Evolutionary conservation across 2,113 vertebrate species (phyloP), one percentile per base, ranked within the genome.

Genomic region (Atherinomorus stipes): DNA sequence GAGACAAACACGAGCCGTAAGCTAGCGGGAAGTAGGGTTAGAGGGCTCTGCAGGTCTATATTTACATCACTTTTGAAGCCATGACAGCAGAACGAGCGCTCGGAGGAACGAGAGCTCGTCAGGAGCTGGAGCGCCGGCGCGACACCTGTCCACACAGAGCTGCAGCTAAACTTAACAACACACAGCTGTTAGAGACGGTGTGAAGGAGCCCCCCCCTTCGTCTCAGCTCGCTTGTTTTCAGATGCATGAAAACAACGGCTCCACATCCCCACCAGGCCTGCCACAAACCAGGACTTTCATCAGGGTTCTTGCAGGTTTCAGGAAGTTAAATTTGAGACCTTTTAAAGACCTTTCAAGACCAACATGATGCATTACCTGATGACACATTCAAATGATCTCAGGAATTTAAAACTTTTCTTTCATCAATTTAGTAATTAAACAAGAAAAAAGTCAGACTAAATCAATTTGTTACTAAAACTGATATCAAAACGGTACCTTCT

Each of bases 21-120:
- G 64, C 51, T 52, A 58, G 51, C 37, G 34, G 52, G 40, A 54
- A 58, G 57, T 63, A 22, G 28, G 44, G 56, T 42, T 76, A 26
- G 31, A 74, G 72, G 62, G 21, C 56, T 9, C 74, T 1, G 56
- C 31, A 50, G 68, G 51, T 83, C 74, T 86, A 84, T 73, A 85
- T 87, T 83, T 88, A 88, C 74, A 69, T 82, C 54, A 50, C 54
- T 42, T 54, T 71, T 56, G 45, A 73, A 54, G 57, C 23, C 22
- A 61, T 26, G 50, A 85, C 78, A 81, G 78, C 80, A 71, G 76
- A 80, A 86, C 88, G 79, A 61, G 85, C 59, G 56, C 72, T 49
- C 6, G 50, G 81, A 80, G 83, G 70, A 63, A 70, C 44, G 19
- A 0, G 18, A 78, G 79, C 69, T 81, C 67, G 79, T 82, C 80